phyloP scores from a whole-genome alignment of 37 sponge, comb jelly and placozoan species.

The Halichondria panicea region DNA sequence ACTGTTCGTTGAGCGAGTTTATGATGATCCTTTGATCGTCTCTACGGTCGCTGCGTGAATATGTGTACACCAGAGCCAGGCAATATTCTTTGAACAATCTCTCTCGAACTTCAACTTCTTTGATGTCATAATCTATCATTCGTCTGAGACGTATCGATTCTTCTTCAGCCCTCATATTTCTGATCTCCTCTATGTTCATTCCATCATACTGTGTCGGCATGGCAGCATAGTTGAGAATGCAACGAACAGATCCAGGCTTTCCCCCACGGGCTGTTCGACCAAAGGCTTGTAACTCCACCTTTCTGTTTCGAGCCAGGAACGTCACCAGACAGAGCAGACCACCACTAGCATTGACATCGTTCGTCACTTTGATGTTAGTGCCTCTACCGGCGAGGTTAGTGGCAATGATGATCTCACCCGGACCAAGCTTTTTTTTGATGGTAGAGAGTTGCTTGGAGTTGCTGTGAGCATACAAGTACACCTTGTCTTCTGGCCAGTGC shows the following conservation, averaged over 20 bases:
- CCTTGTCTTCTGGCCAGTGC: neutral
- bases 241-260: neutral
- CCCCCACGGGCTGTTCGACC: constrained; percentile 30
- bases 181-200: neutral
- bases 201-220: neutral
- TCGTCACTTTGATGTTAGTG: constrained; percentile 10
- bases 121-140: constrained; percentile 1
- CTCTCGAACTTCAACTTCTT: constrained; percentile 7
- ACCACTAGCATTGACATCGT: constrained; percentile 19
- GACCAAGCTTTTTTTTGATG: neutral
- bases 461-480: neutral
- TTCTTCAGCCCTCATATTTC: neutral
- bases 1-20: neutral
- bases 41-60: neutral
- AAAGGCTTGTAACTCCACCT: constrained; percentile 39
- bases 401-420: constrained; percentile 29
- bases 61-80: neutral
- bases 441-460: neutral
- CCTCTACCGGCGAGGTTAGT: constrained; percentile 42
- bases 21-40: neutral
- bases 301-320: constrained; percentile 10
- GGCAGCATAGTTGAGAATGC: neutral
- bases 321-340: constrained; percentile 31
- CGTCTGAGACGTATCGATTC: neutral
- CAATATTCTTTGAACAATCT: constrained; percentile 1